These are phyloP conservation scores for Empidonax traillii DNA, from an alignment of 2,113 vertebrate genomes.

Conservation along the genomic window DNA sequence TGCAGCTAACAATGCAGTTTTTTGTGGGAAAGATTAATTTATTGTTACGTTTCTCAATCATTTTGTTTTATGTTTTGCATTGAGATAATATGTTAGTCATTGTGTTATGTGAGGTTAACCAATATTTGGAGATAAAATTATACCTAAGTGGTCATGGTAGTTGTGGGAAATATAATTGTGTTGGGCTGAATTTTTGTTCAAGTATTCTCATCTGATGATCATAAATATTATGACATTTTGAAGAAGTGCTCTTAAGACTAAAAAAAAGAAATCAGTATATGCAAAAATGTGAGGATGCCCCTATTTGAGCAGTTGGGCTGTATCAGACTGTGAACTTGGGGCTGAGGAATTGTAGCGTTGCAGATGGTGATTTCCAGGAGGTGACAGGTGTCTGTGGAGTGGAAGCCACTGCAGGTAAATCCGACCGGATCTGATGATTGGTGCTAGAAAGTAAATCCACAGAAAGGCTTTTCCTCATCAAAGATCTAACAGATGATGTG, in stretches of 20 bases:
- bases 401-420: background rate
- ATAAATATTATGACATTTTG: slow-evolving; percentile 60
- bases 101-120: background rate
- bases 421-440: background rate
- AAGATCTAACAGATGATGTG: background rate
- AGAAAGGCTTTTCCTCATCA: background rate
- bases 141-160: background rate
- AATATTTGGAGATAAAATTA: slow-evolving; percentile 6
- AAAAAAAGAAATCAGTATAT: background rate
- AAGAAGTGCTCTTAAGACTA: slow-evolving; percentile 32
- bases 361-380: background rate
- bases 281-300: background rate
- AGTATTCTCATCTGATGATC: slow-evolving; percentile 22
- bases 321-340: background rate
- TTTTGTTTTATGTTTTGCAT: background rate
- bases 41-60: background rate
- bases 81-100: background rate
- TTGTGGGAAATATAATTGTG: background rate
- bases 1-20: slow-evolving; percentile 16
- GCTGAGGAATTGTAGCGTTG: background rate
- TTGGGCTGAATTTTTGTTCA: slow-evolving; percentile 13
- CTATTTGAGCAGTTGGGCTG: background rate
- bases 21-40: background rate
- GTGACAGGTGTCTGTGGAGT: background rate
- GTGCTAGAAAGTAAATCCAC: background rate